Percentiles rank a stretch among this genome's conserved stretches.
phyloP scores from a whole-genome alignment of 2,888 invertebrate species.

The Tiphia femorata region DNA sequence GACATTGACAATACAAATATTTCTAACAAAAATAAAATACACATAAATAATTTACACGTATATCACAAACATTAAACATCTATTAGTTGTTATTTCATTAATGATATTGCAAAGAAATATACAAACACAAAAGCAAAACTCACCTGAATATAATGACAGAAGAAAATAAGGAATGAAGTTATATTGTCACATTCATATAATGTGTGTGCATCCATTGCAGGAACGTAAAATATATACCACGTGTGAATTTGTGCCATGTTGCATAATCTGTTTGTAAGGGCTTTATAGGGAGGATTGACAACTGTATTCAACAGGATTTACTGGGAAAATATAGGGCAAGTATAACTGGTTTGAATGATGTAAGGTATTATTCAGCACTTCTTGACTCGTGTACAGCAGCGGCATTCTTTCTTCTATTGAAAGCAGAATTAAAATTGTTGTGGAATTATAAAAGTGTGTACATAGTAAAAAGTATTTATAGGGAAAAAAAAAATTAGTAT shows the following conservation, averaged over 20 bases:
- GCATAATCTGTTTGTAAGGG: slow-evolving; percentile 35
- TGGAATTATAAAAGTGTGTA: slow-evolving; percentile 51
- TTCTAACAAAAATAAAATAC: neutral
- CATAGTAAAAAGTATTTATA: slow-evolving; percentile 30
- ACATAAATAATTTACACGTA: neutral
- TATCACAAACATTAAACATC: neutral
- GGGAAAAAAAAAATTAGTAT: too few species aligned
- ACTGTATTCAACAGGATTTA: slow-evolving; percentile 41
- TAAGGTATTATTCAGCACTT: slow-evolving; percentile 67
- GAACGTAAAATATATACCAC: slow-evolving; percentile 15
- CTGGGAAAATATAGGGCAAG: slow-evolving; percentile 54
- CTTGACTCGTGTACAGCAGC: slow-evolving; percentile 67
- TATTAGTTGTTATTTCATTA: neutral
- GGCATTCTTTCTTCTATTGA: slow-evolving; percentile 67
- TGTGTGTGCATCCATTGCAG: slow-evolving; percentile 36
- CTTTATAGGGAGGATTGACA: slow-evolving; percentile 43
- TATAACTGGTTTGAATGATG: slow-evolving; percentile 64
- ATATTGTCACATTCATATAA: slow-evolving; percentile 45
- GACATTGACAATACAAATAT: too few species aligned
- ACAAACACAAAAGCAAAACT: slow-evolving; percentile 44
- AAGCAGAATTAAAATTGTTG: slow-evolving; percentile 48
- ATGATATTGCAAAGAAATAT: slow-evolving; percentile 7
- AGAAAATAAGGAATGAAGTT: slow-evolving; percentile 61
- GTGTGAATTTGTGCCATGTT: slow-evolving; percentile 39
- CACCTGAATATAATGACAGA: slow-evolving; percentile 60